Evolutionary conservation across 2,113 vertebrate species (phyloP).

Genomic region (Chaetops frenatus): DNA sequence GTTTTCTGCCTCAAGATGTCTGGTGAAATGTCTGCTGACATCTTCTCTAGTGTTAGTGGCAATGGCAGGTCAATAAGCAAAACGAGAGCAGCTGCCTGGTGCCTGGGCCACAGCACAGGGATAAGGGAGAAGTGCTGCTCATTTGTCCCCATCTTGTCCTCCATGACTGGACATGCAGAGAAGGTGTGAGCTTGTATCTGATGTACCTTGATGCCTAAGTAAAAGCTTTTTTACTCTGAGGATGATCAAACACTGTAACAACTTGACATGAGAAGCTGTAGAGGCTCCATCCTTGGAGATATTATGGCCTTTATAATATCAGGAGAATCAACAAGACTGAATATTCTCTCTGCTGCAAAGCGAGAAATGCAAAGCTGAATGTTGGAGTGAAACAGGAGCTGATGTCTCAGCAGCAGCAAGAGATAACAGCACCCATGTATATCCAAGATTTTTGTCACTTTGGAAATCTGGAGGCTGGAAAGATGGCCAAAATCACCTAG

Average conservation of each 20-base stretch:
- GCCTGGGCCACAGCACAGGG: not conserved
- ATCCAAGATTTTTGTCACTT: not conserved
- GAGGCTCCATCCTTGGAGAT: not conserved
- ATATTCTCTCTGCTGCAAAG: not conserved
- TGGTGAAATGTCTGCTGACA: not conserved
- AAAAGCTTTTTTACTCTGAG: not conserved
- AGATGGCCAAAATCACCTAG: not conserved
- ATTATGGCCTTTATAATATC: not conserved
- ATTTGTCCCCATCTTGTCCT: not conserved
- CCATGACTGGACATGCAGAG: not conserved
- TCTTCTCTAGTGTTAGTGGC: not conserved
- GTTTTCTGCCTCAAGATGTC: not conserved
- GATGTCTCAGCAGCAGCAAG: not conserved
- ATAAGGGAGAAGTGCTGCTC: not conserved
- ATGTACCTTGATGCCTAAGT: not conserved
- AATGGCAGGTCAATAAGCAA: not conserved
- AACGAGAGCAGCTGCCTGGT: not conserved
- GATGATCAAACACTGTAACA: not conserved
- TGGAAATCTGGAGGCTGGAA: not conserved
- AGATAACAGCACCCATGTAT: not conserved
- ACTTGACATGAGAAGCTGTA: not conserved
- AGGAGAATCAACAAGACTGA: not conserved
- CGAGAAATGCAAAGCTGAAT: not conserved
- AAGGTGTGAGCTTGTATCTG: not conserved
- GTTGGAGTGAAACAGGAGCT: not conserved